These are phyloP conservation scores for Stichopus horrens DNA, from an alignment of 53 echinoderm and acorn worm genomes.

Conservation along the genomic window DNA sequence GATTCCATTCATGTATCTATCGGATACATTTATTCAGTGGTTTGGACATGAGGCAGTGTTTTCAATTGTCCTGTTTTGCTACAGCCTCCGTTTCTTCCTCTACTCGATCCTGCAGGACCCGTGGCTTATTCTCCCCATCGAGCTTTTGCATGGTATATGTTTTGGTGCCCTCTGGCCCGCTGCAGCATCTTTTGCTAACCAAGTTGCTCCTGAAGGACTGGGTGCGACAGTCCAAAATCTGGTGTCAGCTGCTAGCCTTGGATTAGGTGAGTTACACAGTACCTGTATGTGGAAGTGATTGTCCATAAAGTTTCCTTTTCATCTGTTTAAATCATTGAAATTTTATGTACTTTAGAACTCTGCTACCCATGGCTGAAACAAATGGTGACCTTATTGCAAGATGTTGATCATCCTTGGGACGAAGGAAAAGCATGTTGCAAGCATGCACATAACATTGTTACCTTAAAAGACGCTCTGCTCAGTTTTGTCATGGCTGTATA, in stretches of 20 bases:
- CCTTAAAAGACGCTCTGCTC: no score
- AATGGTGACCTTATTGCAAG: no score
- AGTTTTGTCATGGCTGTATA: no score
- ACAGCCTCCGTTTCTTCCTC: slow-evolving; percentile 58
- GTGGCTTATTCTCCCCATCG: slow-evolving; percentile 70
- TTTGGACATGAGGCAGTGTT: slow-evolving; percentile 73
- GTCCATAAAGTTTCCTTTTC: no score
- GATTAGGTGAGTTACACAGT: slow-evolving; percentile 58
- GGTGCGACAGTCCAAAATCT: slow-evolving; percentile 66
- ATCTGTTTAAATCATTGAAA: no score
- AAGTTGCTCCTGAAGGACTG: slow-evolving; percentile 69
- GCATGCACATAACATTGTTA: no score
- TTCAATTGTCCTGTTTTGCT: slow-evolving; percentile 63
- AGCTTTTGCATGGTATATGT: slow-evolving; percentile 72
- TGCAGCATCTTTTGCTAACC: slow-evolving; percentile 51
- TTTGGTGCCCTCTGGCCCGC: slow-evolving; percentile 78
- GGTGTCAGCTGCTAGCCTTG: slow-evolving; percentile 49
- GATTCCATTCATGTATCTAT: slow-evolving; percentile 84
- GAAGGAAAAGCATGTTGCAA: no score
- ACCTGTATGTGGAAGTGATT: not conserved
- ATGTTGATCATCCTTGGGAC: no score
- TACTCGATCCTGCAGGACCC: slow-evolving; percentile 71
- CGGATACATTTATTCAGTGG: slow-evolving; percentile 65
- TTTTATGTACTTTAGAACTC: no score
- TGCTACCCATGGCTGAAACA: no score